A percentile compares a stretch with the other conserved stretches of the same genome.
Conservation (phyloP, 1,140 invertebrate species). For the Chironomus tepperi region DNA sequence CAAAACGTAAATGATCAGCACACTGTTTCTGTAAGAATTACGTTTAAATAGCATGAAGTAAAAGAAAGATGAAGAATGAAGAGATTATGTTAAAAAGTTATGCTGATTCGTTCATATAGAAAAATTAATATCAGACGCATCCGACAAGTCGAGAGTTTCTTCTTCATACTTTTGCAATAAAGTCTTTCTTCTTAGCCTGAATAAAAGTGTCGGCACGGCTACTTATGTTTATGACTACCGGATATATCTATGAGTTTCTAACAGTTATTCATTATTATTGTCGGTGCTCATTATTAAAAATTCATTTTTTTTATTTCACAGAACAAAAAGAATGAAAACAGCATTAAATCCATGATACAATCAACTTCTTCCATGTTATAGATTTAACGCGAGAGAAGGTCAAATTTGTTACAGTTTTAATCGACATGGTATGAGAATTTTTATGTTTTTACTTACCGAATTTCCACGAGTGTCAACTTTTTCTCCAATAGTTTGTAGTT, state of each 20-base stretch:
- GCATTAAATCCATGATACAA: neutral
- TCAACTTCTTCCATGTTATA: neutral
- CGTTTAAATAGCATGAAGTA: no score
- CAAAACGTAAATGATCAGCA: no score
- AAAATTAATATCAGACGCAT: constrained; percentile 9
- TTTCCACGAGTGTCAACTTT: neutral
- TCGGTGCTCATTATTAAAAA: neutral
- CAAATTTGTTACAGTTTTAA: constrained; percentile 4
- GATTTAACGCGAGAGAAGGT: neutral
- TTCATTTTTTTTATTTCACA: neutral
- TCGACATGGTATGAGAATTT: neutral
- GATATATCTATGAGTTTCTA: neutral
- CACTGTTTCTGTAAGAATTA: no score
- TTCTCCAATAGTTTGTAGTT: neutral
- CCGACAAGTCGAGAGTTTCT: neutral
- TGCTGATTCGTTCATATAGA: neutral
- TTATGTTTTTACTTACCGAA: neutral
- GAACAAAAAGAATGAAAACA: neutral
- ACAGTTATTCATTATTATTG: constrained; percentile 4
- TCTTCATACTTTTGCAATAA: neutral
- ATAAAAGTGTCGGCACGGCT: neutral
- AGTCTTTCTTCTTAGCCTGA: no score
- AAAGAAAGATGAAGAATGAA: no score
- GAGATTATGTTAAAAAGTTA: no score
- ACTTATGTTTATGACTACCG: neutral